A percentile compares a stretch with the other conserved stretches of the same genome.
phyloP scores from a whole-genome alignment of 2,797 vertebrate species.

The Galagoides demidoff region DNA sequence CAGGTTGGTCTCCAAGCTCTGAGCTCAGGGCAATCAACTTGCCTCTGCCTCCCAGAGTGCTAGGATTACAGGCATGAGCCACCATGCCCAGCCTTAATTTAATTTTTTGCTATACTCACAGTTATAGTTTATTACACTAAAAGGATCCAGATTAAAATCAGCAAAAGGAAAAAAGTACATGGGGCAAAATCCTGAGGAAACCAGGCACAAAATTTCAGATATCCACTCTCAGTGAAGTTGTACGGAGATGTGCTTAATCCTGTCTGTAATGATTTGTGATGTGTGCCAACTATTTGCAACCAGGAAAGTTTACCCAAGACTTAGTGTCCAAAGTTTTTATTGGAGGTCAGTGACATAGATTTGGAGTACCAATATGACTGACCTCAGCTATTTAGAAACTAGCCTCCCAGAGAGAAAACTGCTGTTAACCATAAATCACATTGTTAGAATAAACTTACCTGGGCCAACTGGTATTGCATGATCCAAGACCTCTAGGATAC shows the following conservation, averaged over 20 bases:
- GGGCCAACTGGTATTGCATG: background rate
- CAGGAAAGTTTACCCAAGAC: background rate
- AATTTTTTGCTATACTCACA: background rate
- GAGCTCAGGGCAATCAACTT: too few relatives aligned
- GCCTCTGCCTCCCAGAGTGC: too few relatives aligned
- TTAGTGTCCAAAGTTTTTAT: background rate
- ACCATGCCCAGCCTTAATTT: too few relatives aligned
- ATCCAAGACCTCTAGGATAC: background rate
- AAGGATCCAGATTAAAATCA: background rate
- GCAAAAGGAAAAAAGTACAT: background rate
- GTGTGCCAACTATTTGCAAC: background rate
- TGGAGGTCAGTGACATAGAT: background rate
- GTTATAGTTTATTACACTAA: background rate
- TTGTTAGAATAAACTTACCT: background rate
- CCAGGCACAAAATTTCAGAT: background rate
- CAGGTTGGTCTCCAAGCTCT: too few relatives aligned
- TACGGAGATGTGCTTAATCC: background rate
- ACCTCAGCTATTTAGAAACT: background rate
- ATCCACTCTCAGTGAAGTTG: background rate
- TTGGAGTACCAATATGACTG: background rate
- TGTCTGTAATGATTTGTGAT: background rate
- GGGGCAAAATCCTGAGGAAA: background rate
- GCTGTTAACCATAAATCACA: background rate
- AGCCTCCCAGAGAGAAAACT: background rate
- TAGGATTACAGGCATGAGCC: too few relatives aligned